Evolutionary conservation across 2,888 invertebrate species (phyloP).

Genomic region (Drosophila phalerata): DNA sequence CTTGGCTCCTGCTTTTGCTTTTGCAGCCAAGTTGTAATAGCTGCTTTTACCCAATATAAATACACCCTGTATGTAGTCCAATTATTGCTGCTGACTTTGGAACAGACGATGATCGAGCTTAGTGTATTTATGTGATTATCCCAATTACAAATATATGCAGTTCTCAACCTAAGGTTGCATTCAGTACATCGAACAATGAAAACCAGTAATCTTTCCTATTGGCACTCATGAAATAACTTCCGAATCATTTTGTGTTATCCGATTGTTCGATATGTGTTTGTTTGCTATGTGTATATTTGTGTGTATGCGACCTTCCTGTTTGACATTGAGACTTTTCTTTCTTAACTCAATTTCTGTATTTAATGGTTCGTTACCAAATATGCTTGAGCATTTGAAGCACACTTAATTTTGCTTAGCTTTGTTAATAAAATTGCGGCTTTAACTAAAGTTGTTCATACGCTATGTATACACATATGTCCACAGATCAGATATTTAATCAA

Average conservation of each 20-base stretch:
- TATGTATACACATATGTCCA: neutral
- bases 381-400: constrained; percentile 69
- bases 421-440: neutral
- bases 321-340: constrained; percentile 76
- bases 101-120: too few species aligned
- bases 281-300: constrained; percentile 28
- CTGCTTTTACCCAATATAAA: neutral
- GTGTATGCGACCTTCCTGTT: constrained; percentile 52
- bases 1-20: neutral
- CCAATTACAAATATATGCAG: neutral
- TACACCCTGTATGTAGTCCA: neutral
- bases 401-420: constrained; percentile 28
- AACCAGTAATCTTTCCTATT: constrained; percentile 47
- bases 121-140: too few species aligned
- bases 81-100: neutral
- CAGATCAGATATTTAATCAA: neutral
- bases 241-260: constrained; percentile 39
- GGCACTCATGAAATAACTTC: constrained; percentile 51
- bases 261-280: neutral
- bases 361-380: constrained; percentile 82
- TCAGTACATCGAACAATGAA: constrained; percentile 17
- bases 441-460: neutral
- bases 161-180: neutral
- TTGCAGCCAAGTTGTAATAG: constrained; percentile 5
- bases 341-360: constrained; percentile 83